Conservation (phyloP, 2,888 invertebrate species). For the Antheraea assamensis region DNA sequence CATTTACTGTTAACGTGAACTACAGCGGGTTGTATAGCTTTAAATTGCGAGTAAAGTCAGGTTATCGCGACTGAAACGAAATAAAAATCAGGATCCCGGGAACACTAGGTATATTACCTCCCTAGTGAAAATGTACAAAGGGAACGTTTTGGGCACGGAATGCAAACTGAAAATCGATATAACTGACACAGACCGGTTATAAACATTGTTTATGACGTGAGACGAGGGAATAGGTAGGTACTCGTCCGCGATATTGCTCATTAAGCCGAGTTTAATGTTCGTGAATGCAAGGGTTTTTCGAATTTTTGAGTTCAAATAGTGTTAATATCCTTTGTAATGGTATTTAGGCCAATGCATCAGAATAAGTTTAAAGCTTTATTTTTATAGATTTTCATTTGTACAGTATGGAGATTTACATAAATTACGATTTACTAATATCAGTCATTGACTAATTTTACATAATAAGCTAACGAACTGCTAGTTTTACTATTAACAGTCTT, state of each 20-base stretch:
- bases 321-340: not conserved
- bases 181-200: conserved; percentile 38
- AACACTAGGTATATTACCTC: not conserved
- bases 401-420: too few species aligned
- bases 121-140: conserved; percentile 10
- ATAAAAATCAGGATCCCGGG: not conserved
- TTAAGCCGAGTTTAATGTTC: conserved; percentile 39
- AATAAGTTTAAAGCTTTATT: not conserved
- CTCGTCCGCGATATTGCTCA: conserved; percentile 37
- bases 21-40: not conserved
- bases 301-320: conserved; percentile 1
- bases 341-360: not conserved
- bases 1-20: not conserved
- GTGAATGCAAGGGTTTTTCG: conserved; percentile 26
- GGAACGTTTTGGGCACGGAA: conserved; percentile 21
- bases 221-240: conserved; percentile 54
- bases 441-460: not conserved
- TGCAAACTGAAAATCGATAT: conserved; percentile 44
- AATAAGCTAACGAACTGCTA: not conserved
- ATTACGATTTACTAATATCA: not conserved
- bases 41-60: not conserved
- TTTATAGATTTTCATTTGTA: not conserved
- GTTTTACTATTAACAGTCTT: not conserved
- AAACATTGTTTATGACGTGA: conserved; percentile 61
- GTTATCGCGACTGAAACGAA: not conserved